Conservation (phyloP, 2,797 vertebrate genomes). For the Alcedo atthis region DNA sequence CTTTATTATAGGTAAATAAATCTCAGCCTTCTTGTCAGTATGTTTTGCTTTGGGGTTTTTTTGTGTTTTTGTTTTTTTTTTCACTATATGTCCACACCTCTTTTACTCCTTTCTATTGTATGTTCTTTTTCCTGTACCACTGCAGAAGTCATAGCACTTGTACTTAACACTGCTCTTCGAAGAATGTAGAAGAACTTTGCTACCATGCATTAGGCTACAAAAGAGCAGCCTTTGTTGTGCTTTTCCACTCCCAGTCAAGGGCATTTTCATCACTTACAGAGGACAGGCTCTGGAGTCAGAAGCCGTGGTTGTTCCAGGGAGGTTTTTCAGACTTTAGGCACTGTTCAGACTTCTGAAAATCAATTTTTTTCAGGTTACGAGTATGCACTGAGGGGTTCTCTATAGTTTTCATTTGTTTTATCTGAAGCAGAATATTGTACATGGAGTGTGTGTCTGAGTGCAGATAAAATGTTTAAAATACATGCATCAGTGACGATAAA, state of each 20-base stretch:
- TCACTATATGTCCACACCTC: background rate
- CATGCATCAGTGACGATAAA: background rate
- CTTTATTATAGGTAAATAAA: background rate
- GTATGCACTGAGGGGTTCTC: background rate
- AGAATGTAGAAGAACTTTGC: background rate
- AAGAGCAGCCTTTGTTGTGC: conserved; percentile 1
- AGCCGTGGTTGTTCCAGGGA: background rate
- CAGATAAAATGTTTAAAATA: conserved; percentile 1
- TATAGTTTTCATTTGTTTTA: conserved; percentile 15
- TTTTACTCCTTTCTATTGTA: background rate
- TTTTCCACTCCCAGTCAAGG: background rate
- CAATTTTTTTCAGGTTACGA: background rate
- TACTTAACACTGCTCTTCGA: background rate
- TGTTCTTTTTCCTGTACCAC: background rate
- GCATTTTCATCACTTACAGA: background rate
- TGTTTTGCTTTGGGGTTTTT: background rate
- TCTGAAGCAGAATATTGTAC: background rate
- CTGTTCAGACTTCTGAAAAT: background rate
- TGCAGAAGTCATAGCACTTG: background rate
- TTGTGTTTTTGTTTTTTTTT: background rate
- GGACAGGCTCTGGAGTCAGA: background rate
- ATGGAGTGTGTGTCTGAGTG: background rate
- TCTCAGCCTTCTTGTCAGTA: background rate
- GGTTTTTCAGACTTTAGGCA: background rate
- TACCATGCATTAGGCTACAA: background rate